Evolutionary conservation across 1,140 invertebrate species (phyloP).

Genomic region (Cheumatopsyche charites): DNA sequence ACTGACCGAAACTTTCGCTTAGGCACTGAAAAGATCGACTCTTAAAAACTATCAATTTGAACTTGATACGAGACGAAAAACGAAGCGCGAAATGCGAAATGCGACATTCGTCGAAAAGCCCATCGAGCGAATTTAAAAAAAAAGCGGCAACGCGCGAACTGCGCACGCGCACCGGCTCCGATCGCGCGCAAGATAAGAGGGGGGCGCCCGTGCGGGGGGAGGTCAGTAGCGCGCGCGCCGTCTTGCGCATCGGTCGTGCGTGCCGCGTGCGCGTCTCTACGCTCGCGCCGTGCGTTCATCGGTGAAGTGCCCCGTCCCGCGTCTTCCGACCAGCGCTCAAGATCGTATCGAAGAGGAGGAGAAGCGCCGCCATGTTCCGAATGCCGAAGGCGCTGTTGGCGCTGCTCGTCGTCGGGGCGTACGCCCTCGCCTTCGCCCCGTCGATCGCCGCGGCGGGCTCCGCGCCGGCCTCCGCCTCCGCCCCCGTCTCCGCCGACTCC

Average conservation of each 20-base stretch:
- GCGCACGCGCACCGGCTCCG: neutral
- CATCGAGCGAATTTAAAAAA: too few relatives aligned
- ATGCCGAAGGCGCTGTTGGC: neutral
- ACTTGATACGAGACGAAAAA: too few relatives aligned
- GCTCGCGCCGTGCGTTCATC: too few relatives aligned
- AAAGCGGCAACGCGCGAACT: too few relatives aligned
- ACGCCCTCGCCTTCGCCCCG: neutral
- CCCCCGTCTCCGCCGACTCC: slow-evolving; percentile 14
- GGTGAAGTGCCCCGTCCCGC: too few relatives aligned
- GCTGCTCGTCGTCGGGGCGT: neutral
- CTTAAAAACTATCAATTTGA: too few relatives aligned
- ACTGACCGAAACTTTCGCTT: too few relatives aligned
- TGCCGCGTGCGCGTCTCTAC: neutral
- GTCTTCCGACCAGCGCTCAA: neutral
- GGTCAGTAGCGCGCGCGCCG: slow-evolving; percentile 24
- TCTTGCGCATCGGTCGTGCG: neutral
- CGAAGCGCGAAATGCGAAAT: too few relatives aligned
- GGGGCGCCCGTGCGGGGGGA: neutral
- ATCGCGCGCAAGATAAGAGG: neutral
- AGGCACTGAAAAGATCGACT: too few relatives aligned
- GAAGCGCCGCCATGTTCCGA: neutral
- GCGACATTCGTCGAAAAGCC: too few relatives aligned
- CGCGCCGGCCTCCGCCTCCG: neutral
- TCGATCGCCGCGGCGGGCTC: neutral
- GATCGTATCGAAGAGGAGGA: neutral